Percentiles rank a stretch among this genome's conserved stretches.
Evolutionary conservation across 2,888 invertebrate species (phyloP).

Genomic region (Ellobium chinense): DNA sequence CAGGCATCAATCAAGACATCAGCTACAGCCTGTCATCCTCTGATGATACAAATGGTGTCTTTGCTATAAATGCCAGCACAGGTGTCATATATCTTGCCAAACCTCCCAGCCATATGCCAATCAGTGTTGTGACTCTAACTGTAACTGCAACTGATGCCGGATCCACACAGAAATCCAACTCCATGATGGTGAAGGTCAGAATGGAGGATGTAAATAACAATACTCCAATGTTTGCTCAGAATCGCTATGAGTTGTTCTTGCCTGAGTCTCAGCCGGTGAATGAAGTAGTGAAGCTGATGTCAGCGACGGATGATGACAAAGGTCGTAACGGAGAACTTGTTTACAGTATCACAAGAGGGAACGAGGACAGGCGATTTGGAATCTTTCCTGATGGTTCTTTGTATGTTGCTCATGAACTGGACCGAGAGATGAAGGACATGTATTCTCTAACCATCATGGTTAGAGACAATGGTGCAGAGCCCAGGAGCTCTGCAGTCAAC

Average conservation of each 20-base stretch:
- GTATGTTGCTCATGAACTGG: constrained; percentile 91
- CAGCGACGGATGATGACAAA: constrained; percentile 70
- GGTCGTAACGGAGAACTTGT: constrained; percentile 70
- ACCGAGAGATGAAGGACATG: constrained; percentile 94
- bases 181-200: constrained; percentile 60
- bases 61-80: constrained; percentile 90
- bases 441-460: constrained; percentile 93
- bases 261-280: constrained; percentile 94
- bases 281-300: constrained; percentile 81
- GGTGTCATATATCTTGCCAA: constrained; percentile 93
- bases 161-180: constrained; percentile 56
- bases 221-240: constrained; percentile 94
- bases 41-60: constrained; percentile 86
- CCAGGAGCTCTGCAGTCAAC: constrained; percentile 86
- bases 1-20: constrained; percentile 92
- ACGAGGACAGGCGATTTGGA: constrained; percentile 91
- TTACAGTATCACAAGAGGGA: constrained; percentile 89
- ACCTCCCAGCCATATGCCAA: constrained; percentile 79
- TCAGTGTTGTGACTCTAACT: constrained; percentile 50
- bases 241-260: constrained; percentile 94
- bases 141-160: constrained; percentile 72
- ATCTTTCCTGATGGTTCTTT: constrained; percentile 96
- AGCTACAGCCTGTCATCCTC: constrained; percentile 87
- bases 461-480: constrained; percentile 83
- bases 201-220: constrained; percentile 97